Percentiles rank a stretch among this genome's conserved stretches.
phyloP scores from a whole-genome alignment of 2,797 vertebrate species.

The Pristis pectinata region DNA sequence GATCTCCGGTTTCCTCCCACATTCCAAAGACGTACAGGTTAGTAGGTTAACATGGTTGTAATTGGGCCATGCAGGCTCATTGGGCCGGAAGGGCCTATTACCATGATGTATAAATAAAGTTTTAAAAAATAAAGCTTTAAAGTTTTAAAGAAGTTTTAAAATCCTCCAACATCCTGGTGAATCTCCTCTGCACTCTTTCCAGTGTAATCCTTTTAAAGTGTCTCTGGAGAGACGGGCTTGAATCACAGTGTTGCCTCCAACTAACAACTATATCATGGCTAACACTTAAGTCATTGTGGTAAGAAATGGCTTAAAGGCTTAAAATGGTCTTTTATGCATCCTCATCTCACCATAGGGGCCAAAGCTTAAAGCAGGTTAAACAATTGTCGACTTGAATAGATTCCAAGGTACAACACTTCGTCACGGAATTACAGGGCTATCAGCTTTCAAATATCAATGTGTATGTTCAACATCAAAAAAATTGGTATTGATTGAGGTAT shows the following conservation, averaged over 20 bases:
- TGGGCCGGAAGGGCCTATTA: too few relatives aligned
- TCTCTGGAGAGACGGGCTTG: neutral
- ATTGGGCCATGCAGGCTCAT: too few relatives aligned
- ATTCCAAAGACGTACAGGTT: too few relatives aligned
- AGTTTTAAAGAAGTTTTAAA: too few relatives aligned
- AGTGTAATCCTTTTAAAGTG: too few relatives aligned
- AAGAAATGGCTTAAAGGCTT: neutral
- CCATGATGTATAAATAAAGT: too few relatives aligned
- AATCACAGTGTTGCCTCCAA: too few relatives aligned
- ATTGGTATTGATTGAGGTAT: neutral
- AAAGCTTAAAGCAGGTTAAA: neutral
- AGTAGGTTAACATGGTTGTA: too few relatives aligned
- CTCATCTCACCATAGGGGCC: neutral
- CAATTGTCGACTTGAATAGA: neutral
- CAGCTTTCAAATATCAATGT: conserved; percentile 21
- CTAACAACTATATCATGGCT: neutral
- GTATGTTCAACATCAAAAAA: neutral
- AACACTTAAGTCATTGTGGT: too few relatives aligned
- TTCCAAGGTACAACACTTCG: neutral
- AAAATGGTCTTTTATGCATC: neutral
- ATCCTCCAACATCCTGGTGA: neutral
- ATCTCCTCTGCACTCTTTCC: neutral
- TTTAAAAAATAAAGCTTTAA: too few relatives aligned
- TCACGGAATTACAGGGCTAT: neutral
- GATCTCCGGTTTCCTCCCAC: too few relatives aligned